A percentile compares a stretch with the other conserved stretches of the same genome.
Conservation (phyloP, 2,888 invertebrate genomes). For the Ptychoptera contaminata region DNA sequence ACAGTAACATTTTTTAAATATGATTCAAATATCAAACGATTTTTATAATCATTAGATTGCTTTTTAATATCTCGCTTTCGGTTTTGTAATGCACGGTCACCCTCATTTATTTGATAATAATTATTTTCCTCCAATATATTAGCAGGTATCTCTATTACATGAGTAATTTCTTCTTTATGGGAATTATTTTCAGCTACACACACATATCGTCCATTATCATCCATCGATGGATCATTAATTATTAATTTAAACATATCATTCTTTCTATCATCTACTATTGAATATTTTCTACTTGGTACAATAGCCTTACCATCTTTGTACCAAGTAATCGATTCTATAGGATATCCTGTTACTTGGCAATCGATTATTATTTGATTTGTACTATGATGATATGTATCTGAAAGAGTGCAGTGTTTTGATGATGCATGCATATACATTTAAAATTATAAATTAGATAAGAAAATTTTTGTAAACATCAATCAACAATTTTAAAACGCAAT, state of each 20-base stretch:
- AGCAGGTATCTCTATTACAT: neutral
- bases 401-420: constrained; percentile 6
- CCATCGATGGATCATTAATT: constrained; percentile 42
- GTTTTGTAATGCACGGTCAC: constrained; percentile 1
- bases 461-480: too few species aligned
- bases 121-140: constrained; percentile 6
- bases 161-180: constrained; percentile 16
- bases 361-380: constrained; percentile 58
- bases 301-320: constrained; percentile 47
- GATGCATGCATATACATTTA: too few species aligned
- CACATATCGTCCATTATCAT: constrained; percentile 57
- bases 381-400: constrained; percentile 50
- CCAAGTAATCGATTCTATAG: constrained; percentile 58
- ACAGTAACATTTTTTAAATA: constrained; percentile 58
- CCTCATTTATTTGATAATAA: constrained; percentile 10
- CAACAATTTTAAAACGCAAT: too few species aligned
- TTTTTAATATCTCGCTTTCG: neutral
- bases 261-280: constrained; percentile 41
- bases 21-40: constrained; percentile 59
- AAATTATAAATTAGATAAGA: too few species aligned
- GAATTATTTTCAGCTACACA: constrained; percentile 59
- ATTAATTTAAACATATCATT: constrained; percentile 55
- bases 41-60: constrained; percentile 33
- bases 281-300: constrained; percentile 37
- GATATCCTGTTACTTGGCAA: constrained; percentile 59